Conservation (phyloP, 92 coral and sea anemone species). For the Epizoanthus stellaris region DNA sequence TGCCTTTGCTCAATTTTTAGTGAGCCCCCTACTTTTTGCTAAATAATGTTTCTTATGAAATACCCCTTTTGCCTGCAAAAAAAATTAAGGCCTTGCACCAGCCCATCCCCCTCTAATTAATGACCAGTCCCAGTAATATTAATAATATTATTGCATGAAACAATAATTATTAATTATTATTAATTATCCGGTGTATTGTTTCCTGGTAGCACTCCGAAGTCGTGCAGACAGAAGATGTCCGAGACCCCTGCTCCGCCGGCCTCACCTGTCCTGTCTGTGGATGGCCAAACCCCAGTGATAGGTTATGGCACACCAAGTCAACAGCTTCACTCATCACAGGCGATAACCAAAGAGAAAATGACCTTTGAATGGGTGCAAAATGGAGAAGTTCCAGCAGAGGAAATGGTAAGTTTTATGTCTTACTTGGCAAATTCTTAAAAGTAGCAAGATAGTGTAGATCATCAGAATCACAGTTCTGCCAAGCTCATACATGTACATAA, state of each 20-base stretch:
- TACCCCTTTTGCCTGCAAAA: too few species aligned
- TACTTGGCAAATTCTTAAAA: too few species aligned
- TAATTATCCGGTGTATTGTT: neutral
- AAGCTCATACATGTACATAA: too few species aligned
- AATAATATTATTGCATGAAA: neutral
- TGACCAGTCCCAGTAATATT: too few species aligned
- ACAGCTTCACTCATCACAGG: neutral
- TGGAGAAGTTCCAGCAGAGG: conserved; percentile 17
- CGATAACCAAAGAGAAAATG: neutral
- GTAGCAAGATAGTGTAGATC: too few species aligned
- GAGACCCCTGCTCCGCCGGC: conserved; percentile 91
- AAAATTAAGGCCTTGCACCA: too few species aligned
- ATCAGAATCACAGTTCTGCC: too few species aligned
- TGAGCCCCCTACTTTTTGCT: too few species aligned
- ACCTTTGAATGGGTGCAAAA: conserved; percentile 6
- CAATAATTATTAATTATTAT: neutral
- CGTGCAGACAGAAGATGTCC: conserved; percentile 72
- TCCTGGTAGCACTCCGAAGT: conserved; percentile 85
- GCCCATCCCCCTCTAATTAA: too few species aligned
- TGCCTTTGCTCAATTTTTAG: too few species aligned
- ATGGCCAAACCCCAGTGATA: conserved; percentile 43
- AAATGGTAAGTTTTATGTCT: conserved; percentile 7
- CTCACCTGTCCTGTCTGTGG: conserved; percentile 80
- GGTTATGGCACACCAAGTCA: conserved; percentile 16
- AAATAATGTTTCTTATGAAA: too few species aligned